Evolutionary conservation across 2,797 vertebrate genomes (phyloP).

Genomic region (Chromis chromis): DNA sequence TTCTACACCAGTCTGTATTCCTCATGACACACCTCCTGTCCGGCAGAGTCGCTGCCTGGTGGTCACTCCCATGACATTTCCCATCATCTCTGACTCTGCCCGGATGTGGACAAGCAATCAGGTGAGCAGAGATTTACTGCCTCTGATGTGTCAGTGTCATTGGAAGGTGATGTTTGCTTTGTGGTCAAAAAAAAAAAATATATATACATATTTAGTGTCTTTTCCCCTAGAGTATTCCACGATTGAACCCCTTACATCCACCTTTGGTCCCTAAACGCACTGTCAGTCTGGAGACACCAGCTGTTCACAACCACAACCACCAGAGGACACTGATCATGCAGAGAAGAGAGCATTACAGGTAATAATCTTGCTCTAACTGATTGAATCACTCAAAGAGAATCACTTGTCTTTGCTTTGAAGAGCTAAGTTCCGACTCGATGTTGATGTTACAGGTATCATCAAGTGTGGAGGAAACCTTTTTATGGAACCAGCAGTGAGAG

Average conservation of each 20-base stretch:
- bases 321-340: conserved; percentile 81
- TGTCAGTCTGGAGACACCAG: conserved; percentile 80
- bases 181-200: not conserved
- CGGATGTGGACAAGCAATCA: conserved; percentile 60
- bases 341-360: conserved; percentile 80
- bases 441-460: conserved; percentile 75
- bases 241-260: conserved; percentile 81
- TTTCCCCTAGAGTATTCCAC: conserved; percentile 66
- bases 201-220: not conserved
- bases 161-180: not conserved
- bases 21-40: conserved; percentile 35
- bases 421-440: conserved; percentile 18
- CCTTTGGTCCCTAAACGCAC: conserved; percentile 76
- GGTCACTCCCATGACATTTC: conserved; percentile 68
- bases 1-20: conserved; percentile 68
- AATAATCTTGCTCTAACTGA: too few relatives aligned
- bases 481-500: conserved; percentile 81
- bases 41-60: conserved; percentile 49
- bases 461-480: conserved; percentile 81
- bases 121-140: conserved; percentile 57
- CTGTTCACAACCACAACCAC: conserved; percentile 83
- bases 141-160: not conserved
- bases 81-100: conserved; percentile 66
- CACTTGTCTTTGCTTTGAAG: conserved; percentile 2
- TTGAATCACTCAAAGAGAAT: too few relatives aligned